Percentiles rank a stretch among this genome's conserved stretches.
Conservation (phyloP, 2,888 invertebrate species). For the Amorpha juglandis region DNA sequence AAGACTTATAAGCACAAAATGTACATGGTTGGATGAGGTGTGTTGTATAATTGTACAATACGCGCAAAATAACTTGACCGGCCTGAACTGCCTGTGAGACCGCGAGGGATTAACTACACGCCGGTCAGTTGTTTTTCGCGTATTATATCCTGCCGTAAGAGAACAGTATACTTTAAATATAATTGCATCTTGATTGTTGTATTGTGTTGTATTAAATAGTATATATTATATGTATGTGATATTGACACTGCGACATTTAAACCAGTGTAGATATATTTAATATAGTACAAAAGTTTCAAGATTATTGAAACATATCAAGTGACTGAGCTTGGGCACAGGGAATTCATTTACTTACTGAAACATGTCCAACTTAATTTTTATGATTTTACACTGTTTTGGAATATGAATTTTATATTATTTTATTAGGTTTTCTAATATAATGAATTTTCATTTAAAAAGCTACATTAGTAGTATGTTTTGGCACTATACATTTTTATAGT, state of each 20-base stretch:
- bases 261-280: conserved; percentile 38
- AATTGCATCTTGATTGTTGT: conserved; percentile 15
- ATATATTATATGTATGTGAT: conserved; percentile 23
- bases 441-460: conserved; percentile 34
- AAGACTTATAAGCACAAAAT: conserved; percentile 38
- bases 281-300: conserved; percentile 59
- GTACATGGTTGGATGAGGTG: conserved; percentile 23
- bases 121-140: too few species aligned
- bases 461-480: conserved; percentile 33
- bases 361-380: conserved; percentile 31
- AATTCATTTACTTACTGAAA: conserved; percentile 33
- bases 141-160: conserved; percentile 28
- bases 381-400: conserved; percentile 34
- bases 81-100: too few species aligned
- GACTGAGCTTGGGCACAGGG: conserved; percentile 47
- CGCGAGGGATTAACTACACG: too few species aligned
- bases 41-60: conserved; percentile 8
- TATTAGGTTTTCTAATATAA: conserved; percentile 3
- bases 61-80: too few species aligned
- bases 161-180: conserved; percentile 19
- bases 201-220: conserved; percentile 25
- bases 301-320: conserved; percentile 51
- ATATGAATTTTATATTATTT: conserved; percentile 32
- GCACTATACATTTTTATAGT: conserved; percentile 4
- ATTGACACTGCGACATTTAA: conserved; percentile 14